Evolutionary conservation across 2,113 vertebrate species (phyloP).

Genomic region (Lophura nycthemera): DNA sequence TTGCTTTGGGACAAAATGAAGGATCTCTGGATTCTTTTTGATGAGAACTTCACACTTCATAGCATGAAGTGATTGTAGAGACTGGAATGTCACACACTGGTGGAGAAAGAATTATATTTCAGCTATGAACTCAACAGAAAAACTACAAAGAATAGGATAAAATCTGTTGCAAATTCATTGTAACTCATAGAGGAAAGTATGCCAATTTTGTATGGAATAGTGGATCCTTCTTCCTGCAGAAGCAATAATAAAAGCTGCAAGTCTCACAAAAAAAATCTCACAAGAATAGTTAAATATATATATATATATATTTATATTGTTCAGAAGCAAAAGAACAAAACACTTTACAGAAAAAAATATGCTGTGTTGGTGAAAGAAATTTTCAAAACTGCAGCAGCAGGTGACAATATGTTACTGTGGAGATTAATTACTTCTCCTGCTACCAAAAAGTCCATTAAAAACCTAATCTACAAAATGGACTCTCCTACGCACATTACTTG

Average conservation of each 20-base stretch:
- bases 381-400: conserved; percentile 11
- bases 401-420: neutral
- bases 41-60: neutral
- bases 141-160: neutral
- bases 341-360: neutral
- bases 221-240: neutral
- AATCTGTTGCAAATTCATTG: neutral
- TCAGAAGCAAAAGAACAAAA: neutral
- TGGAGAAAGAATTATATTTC: neutral
- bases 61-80: rapidly evolving
- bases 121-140: neutral
- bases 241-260: neutral
- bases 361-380: neutral
- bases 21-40: neutral
- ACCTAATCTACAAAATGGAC: conserved; percentile 51
- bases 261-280: too few relatives aligned
- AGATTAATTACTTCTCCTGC: conserved; percentile 45
- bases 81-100: neutral
- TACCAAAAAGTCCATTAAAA: conserved; percentile 66
- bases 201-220: neutral
- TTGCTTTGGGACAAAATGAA: neutral
- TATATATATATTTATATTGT: rapidly evolving
- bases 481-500: conserved; percentile 17
- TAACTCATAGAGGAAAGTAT: neutral
- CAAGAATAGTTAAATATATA: too few relatives aligned